phyloP scores from a whole-genome alignment of 2,888 invertebrate genomes.

The Dasysyrphus tricinctus region DNA sequence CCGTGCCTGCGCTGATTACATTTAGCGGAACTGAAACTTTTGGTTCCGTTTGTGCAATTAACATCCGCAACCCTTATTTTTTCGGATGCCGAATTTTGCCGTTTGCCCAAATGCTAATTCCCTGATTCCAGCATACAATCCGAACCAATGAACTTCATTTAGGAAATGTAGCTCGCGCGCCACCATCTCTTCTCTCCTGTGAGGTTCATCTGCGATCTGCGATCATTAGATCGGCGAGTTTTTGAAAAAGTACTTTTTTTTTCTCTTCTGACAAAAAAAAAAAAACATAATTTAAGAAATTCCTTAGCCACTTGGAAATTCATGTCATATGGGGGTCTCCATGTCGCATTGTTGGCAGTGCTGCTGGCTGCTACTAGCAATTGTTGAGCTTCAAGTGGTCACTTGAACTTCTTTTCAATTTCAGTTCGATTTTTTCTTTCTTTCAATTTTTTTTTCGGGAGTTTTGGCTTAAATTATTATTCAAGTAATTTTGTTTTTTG shows the following conservation, averaged over 20 bases:
- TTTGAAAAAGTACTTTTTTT: slow-evolving; percentile 14
- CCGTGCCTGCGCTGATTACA: slow-evolving; percentile 7
- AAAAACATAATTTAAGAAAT: slow-evolving; percentile 36
- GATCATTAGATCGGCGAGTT: slow-evolving; percentile 61
- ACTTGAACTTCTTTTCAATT: slow-evolving; percentile 74
- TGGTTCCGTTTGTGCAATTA: slow-evolving; percentile 1
- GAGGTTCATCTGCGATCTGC: slow-evolving; percentile 34
- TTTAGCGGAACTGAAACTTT: slow-evolving; percentile 22
- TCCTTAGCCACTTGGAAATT: slow-evolving; percentile 68
- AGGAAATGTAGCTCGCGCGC: slow-evolving; percentile 31
- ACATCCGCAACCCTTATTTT: slow-evolving; percentile 60
- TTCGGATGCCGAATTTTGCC: not conserved
- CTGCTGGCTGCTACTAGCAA: slow-evolving; percentile 60
- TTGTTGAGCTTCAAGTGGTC: slow-evolving; percentile 72
- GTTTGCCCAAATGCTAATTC: not conserved
- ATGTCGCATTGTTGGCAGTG: slow-evolving; percentile 39
- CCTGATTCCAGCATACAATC: slow-evolving; percentile 33
- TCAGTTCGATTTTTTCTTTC: slow-evolving; percentile 35
- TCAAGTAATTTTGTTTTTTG: slow-evolving; percentile 43
- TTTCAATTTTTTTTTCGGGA: slow-evolving; percentile 37
- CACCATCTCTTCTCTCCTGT: slow-evolving; percentile 17
- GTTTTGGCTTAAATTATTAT: slow-evolving; percentile 57
- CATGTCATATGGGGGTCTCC: slow-evolving; percentile 73
- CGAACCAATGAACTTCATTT: slow-evolving; percentile 58
- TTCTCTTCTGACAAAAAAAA: not conserved